These are phyloP conservation scores for Tenrec ecaudatus DNA, from an alignment of 2,113 vertebrate genomes.

Conservation along the genomic window DNA sequence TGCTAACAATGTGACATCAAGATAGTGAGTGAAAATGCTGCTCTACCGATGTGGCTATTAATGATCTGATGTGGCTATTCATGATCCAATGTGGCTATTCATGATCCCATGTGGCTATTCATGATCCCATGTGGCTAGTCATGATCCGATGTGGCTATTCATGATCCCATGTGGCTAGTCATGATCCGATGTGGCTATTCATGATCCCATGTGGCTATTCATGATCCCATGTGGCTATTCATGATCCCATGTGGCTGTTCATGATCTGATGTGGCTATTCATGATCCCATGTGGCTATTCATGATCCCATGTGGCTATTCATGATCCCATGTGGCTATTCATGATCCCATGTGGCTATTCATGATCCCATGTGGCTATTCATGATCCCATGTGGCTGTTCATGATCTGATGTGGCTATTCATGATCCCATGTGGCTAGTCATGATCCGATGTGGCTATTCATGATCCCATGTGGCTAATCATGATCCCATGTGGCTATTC, in stretches of 20 bases:
- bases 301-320: conserved; percentile 6
- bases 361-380: conserved; percentile 6
- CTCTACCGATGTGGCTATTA: neutral
- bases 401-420: conserved; percentile 2
- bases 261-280: conserved; percentile 2
- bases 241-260: conserved; percentile 5
- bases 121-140: too few species aligned
- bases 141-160: neutral
- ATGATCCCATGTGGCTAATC: too few species aligned
- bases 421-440: too few species aligned
- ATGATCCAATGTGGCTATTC: neutral
- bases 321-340: conserved; percentile 6
- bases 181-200: neutral
- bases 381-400: conserved; percentile 5
- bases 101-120: conserved; percentile 6
- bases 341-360: conserved; percentile 6
- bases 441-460: neutral
- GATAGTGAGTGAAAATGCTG: conserved; percentile 32
- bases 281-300: conserved; percentile 6
- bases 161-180: too few species aligned
- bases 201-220: conserved; percentile 6
- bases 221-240: conserved; percentile 6
- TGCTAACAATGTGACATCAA: conserved; percentile 37
- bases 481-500: conserved; percentile 2
- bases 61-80: neutral